A percentile compares a stretch with the other conserved stretches of the same genome.
These are phyloP conservation scores for Seira sanloemensis DNA, from an alignment of 2,888 invertebrate genomes.

Conservation along the genomic window DNA sequence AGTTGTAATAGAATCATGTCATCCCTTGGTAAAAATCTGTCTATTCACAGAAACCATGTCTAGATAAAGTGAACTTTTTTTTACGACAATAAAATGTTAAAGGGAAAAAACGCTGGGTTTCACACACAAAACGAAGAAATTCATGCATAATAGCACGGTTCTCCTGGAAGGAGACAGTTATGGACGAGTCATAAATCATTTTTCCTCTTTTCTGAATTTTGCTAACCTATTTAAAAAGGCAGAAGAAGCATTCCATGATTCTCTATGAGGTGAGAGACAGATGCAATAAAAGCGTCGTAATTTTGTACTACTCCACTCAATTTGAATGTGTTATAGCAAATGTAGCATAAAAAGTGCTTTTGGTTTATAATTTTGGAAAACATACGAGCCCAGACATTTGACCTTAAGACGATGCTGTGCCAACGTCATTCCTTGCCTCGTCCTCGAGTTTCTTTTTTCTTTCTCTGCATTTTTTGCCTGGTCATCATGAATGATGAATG, in stretches of 20 bases:
- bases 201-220: background rate
- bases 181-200: slow-evolving; percentile 54
- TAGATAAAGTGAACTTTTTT: background rate
- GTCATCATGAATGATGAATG: too few relatives aligned
- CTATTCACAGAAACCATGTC: background rate
- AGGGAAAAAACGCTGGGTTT: background rate
- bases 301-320: too few relatives aligned
- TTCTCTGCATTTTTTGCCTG: too few relatives aligned
- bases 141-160: slow-evolving; percentile 1
- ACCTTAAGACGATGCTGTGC: too few relatives aligned
- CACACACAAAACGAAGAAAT: slow-evolving; percentile 11
- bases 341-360: too few relatives aligned
- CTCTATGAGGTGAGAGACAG: slow-evolving; percentile 5
- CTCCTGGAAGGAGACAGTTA: slow-evolving; percentile 32
- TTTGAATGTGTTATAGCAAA: too few relatives aligned
- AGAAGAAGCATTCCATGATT: background rate
- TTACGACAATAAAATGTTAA: background rate
- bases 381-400: too few relatives aligned
- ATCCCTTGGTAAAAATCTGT: background rate
- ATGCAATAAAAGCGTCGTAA: too few relatives aligned
- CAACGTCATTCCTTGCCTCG: too few relatives aligned
- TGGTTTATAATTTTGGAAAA: too few relatives aligned
- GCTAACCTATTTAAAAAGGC: background rate
- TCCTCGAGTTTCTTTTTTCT: too few relatives aligned
- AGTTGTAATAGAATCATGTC: slow-evolving; percentile 4